These are phyloP conservation scores for Mizuhopecten yessoensis DNA, from an alignment of 1,140 invertebrate genomes.

Conservation along the genomic window DNA sequence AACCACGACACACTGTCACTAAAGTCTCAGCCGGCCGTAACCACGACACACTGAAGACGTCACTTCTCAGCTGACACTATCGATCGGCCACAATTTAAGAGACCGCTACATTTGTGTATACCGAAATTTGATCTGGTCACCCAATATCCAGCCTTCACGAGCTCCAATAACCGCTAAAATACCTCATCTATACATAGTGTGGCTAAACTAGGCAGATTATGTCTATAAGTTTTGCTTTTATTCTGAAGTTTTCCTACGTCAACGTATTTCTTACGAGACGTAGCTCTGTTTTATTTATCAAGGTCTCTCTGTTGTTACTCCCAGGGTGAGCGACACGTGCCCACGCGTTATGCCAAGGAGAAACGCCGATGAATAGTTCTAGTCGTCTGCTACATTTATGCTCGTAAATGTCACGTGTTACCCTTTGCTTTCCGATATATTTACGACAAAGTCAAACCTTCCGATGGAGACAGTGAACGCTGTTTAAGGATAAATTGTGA, in stretches of 20 bases:
- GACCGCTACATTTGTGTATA: not conserved
- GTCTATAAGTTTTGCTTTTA: no score
- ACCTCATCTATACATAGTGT: not conserved
- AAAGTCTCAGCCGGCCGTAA: not conserved
- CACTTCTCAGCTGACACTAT: not conserved
- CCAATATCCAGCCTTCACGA: not conserved
- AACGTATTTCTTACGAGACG: not conserved
- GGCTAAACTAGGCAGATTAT: not conserved
- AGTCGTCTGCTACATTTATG: not conserved
- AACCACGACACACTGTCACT: no score
- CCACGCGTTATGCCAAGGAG: not conserved
- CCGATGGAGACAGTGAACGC: no score
- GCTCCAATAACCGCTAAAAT: not conserved
- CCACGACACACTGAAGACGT: no score
- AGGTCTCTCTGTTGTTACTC: not conserved
- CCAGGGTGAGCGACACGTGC: not conserved
- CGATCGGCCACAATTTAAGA: not conserved
- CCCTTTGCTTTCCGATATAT: no score
- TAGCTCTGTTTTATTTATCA: not conserved
- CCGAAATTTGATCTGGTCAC: slow-evolving; percentile 9
- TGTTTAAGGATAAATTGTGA: no score
- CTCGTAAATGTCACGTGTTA: no score
- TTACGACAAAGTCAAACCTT: no score
- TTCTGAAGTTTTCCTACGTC: not conserved
- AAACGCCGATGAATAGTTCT: not conserved